Evolutionary conservation across 2,888 invertebrate species (phyloP), one percentile per base, ranked within the genome.

Genomic region (Eumacrocentrus americanus): DNA sequence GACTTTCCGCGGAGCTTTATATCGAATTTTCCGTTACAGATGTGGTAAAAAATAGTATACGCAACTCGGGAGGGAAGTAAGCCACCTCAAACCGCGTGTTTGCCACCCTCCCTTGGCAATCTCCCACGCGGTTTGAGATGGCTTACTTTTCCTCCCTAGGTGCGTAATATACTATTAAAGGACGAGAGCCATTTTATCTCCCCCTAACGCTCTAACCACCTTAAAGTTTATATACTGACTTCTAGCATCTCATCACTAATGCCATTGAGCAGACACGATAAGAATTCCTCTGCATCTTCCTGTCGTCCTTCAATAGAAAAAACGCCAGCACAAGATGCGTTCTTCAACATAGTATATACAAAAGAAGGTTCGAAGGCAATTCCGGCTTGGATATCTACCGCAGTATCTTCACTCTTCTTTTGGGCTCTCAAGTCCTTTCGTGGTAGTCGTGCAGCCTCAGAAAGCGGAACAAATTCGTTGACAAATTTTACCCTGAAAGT

Each of bases 261-360:
- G 22, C 93, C 93, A 82, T 97, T 98, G 20, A 98, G 85, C 64
- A 98, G 85, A 78, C 92, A 94, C 5, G 95, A 92, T 1, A 98
- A 86, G 82, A 98, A 97, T 80, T 98, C 98, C 81, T 98, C 98
- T 0, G 98, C 98, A 82, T 98, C 98, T 78, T 98, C 97, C 81
- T 98, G 98, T 16, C 94, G 85, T 0, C 95, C 97, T 79, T 94
- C 94, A 54, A 92, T 90, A 42, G 89, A 85, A 69, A 87, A 86
- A n/a, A 82, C 82, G 65, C 87, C 87, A n/a, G 85, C 86, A 70
- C 89, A 87, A 1, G 91, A 85, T 35, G 91, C 87, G 44, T 91
- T 90, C 65, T 91, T 88, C 73, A 96, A 84, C 82, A 95, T 89
- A 66, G 91, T 90, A 74, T 94, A 91, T 12, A 95, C 91, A 69